A percentile compares a stretch with the other conserved stretches of the same genome.
Conservation (phyloP, 2,888 invertebrate genomes). For the Synanthedon myopaeformis region DNA sequence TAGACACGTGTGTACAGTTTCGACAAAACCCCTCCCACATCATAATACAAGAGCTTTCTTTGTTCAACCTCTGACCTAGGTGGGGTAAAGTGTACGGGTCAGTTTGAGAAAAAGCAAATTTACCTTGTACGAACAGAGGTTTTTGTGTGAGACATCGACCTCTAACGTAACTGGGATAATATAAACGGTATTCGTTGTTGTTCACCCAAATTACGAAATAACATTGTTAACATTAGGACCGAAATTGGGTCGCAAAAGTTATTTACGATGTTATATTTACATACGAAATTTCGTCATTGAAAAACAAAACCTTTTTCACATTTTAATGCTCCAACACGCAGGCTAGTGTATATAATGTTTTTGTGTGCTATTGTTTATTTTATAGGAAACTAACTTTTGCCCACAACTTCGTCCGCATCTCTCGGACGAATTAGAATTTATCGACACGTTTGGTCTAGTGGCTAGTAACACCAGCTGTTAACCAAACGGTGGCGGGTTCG, state of each 20-base stretch:
- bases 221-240: conserved; percentile 4
- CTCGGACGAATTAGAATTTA: no score
- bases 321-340: no score
- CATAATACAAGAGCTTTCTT: conserved; percentile 7
- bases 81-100: conserved; percentile 3
- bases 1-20: conserved; percentile 1
- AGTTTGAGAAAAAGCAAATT: conserved; percentile 7
- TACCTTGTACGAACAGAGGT: conserved; percentile 7
- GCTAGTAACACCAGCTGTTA: no score
- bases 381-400: no score
- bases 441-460: no score
- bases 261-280: background rate
- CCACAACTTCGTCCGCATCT: no score
- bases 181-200: conserved; percentile 9
- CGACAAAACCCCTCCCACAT: conserved; percentile 7
- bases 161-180: conserved; percentile 6
- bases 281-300: background rate
- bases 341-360: no score
- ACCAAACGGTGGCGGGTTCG: no score
- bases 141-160: conserved; percentile 8
- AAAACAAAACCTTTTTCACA: background rate
- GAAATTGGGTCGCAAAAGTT: background rate
- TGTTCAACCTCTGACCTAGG: conserved; percentile 8
- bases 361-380: no score
- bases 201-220: conserved; percentile 9